Conservation (phyloP, 2,797 vertebrate genomes). For the Acanthiza pusilla region DNA sequence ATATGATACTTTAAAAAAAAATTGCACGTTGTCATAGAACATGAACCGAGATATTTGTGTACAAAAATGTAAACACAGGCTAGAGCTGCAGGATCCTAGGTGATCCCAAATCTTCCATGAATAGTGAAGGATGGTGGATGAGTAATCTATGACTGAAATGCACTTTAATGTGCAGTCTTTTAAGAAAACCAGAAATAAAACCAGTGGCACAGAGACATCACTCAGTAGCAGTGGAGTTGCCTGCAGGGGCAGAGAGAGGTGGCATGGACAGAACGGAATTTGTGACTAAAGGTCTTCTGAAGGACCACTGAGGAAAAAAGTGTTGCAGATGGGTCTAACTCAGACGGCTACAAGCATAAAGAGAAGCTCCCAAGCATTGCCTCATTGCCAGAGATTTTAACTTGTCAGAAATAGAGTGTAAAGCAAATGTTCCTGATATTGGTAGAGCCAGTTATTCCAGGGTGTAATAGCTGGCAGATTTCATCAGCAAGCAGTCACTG, state of each 20-base stretch:
- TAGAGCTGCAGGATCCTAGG: background rate
- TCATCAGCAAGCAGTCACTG: slow-evolving; percentile 33
- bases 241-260: background rate
- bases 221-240: rapidly evolving
- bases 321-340: background rate
- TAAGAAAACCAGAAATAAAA: background rate
- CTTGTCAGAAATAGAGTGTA: background rate
- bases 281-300: background rate
- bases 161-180: background rate
- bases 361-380: background rate
- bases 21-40: background rate
- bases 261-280: background rate
- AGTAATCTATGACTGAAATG: background rate
- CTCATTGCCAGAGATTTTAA: background rate
- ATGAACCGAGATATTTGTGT: background rate
- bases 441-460: slow-evolving; percentile 28
- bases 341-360: background rate
- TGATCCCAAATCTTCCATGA: background rate
- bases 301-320: background rate
- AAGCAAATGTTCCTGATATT: slow-evolving; percentile 10
- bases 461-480: slow-evolving; percentile 21
- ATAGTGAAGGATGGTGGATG: background rate
- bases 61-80: background rate
- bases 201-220: background rate
- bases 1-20: background rate